phyloP scores from a whole-genome alignment of 2,113 vertebrate genomes.

The Ginglymostoma cirratum region DNA sequence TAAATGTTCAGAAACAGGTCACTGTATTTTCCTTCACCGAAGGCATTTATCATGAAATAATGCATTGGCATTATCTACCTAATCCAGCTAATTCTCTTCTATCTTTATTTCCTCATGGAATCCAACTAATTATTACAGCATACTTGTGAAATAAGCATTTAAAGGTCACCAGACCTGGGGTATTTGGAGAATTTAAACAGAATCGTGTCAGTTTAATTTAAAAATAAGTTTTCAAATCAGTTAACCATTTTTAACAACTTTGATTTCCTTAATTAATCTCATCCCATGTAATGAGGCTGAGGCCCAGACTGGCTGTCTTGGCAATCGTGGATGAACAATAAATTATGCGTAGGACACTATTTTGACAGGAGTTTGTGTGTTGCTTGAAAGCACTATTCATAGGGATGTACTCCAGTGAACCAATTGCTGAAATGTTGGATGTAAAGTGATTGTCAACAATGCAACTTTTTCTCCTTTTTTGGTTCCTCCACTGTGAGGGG shows the following conservation, averaged over 20 bases:
- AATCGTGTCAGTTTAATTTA: not conserved
- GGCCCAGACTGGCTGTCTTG: not conserved
- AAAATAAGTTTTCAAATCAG: not conserved
- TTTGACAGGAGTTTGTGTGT: not conserved
- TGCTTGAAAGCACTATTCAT: not conserved
- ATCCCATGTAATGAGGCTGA: not conserved
- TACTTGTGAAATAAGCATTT: not conserved
- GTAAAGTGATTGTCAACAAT: not conserved
- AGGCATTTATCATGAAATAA: not conserved
- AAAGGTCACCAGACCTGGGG: not conserved
- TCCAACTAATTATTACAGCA: not conserved
- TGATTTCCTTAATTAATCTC: slow-evolving; percentile 14
- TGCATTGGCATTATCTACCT: not conserved
- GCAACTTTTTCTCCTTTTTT: not conserved
- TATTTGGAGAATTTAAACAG: not conserved
- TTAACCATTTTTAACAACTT: not conserved
- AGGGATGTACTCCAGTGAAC: not conserved
- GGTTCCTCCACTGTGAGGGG: not conserved
- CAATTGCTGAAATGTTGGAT: not conserved
- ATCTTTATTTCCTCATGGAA: not conserved
- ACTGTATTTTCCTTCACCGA: not conserved
- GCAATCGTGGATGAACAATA: not conserved
- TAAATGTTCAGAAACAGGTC: not conserved
- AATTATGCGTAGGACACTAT: not conserved
- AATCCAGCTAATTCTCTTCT: slow-evolving; percentile 3